A percentile compares a stretch with the other conserved stretches of the same genome.
phyloP scores from a whole-genome alignment of 2,888 invertebrate genomes.

The Germaria angustata region DNA sequence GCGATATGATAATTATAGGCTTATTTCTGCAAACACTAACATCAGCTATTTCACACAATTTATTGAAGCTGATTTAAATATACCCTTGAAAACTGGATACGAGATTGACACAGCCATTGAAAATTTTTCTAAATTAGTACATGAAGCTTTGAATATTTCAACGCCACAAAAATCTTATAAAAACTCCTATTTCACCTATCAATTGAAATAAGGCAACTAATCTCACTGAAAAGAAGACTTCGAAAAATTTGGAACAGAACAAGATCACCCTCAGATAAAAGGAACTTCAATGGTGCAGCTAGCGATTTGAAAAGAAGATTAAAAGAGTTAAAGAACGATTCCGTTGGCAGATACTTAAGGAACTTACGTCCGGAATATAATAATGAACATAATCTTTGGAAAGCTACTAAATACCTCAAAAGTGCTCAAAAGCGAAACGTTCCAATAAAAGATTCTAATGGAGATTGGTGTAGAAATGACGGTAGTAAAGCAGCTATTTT shows the following conservation, averaged over 20 bases:
- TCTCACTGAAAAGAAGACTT: background rate
- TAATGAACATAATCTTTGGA: conserved; percentile 14
- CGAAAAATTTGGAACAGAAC: background rate
- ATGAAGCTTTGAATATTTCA: background rate
- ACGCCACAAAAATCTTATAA: background rate
- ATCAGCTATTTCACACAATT: background rate
- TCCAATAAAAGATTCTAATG: background rate
- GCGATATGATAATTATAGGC: no score
- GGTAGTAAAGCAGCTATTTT: background rate
- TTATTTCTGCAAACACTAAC: background rate
- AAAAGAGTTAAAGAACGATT: background rate
- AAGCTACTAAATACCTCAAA: background rate
- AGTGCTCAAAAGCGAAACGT: background rate
- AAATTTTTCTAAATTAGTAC: background rate
- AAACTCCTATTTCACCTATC: background rate
- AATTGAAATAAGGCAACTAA: conserved; percentile 21
- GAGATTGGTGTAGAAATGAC: background rate
- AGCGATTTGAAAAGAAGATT: background rate
- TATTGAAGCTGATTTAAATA: conserved; percentile 13
- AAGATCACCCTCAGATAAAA: background rate
- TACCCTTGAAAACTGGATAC: background rate
- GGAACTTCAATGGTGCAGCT: background rate
- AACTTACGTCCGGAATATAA: background rate
- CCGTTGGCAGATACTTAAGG: background rate
- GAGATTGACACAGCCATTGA: conserved; percentile 6